These are phyloP conservation scores for Troides aeacus DNA, from an alignment of 2,888 invertebrate species.

Conservation along the genomic window DNA sequence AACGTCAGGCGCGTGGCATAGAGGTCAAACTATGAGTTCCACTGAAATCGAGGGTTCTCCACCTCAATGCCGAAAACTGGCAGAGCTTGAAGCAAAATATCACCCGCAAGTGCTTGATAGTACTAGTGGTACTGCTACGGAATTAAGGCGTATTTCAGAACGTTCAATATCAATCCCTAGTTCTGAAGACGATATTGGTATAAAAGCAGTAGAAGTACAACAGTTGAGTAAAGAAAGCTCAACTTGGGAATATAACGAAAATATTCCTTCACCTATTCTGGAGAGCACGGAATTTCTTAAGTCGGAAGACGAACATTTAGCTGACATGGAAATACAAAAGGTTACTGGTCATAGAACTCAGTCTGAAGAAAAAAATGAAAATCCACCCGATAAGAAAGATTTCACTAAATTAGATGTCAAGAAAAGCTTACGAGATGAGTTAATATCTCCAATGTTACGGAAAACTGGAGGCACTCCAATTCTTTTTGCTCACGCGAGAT, in stretches of 20 bases:
- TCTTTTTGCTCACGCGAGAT: constrained; percentile 87
- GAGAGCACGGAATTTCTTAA: constrained; percentile 82
- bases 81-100: constrained; percentile 83
- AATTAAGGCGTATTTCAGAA: constrained; percentile 85
- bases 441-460: constrained; percentile 84
- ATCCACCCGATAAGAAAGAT: constrained; percentile 56
- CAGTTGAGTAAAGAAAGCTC: constrained; percentile 76
- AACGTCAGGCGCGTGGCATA: constrained; percentile 83
- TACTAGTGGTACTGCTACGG: constrained; percentile 82
- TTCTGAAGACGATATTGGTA: constrained; percentile 85
- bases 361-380: constrained; percentile 60
- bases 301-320: constrained; percentile 79
- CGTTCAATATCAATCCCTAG: constrained; percentile 88
- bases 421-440: constrained; percentile 83
- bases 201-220: constrained; percentile 77
- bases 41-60: constrained; percentile 89
- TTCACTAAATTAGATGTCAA: constrained; percentile 57
- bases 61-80: constrained; percentile 84
- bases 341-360: constrained; percentile 66
- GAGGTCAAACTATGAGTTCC: constrained; percentile 87
- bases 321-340: constrained; percentile 79
- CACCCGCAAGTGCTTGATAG: constrained; percentile 83
- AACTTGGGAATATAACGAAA: constrained; percentile 82
- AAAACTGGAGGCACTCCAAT: constrained; percentile 88
- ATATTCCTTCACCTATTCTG: constrained; percentile 82